Conservation (phyloP, 2,888 invertebrate genomes). For the Cephus pygmeus region DNA sequence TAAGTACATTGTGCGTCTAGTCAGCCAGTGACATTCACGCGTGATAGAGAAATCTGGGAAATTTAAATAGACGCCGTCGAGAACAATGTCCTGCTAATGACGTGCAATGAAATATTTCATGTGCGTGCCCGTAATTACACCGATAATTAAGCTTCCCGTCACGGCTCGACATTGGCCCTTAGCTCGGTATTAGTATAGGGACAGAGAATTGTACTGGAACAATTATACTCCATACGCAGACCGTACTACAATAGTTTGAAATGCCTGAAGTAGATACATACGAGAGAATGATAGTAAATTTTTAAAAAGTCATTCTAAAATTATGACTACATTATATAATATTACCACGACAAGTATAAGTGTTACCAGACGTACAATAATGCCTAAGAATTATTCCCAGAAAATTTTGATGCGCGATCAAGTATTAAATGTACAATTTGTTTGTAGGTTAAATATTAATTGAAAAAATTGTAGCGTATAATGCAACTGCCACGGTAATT, state of each 20-base stretch:
- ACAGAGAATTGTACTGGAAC: background rate
- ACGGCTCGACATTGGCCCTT: background rate
- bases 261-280: background rate
- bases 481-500: slow-evolving; percentile 24
- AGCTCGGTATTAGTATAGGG: background rate
- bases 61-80: background rate
- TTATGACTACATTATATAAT: background rate
- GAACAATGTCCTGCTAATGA: slow-evolving; percentile 41
- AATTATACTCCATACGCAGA: background rate
- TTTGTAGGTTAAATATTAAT: background rate
- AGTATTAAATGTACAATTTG: background rate
- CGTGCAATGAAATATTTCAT: slow-evolving; percentile 25
- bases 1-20: background rate
- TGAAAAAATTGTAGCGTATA: background rate
- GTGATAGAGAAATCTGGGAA: background rate
- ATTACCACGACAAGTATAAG: background rate
- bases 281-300: background rate
- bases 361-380: background rate
- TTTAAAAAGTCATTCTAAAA: background rate
- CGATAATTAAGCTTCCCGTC: slow-evolving; percentile 37
- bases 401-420: background rate
- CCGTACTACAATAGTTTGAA: background rate
- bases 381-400: background rate
- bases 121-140: slow-evolving; percentile 39
- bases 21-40: background rate